These are phyloP conservation scores for Paramisgurnus dabryanus DNA, from an alignment of 2,113 vertebrate genomes.

Conservation along the genomic window DNA sequence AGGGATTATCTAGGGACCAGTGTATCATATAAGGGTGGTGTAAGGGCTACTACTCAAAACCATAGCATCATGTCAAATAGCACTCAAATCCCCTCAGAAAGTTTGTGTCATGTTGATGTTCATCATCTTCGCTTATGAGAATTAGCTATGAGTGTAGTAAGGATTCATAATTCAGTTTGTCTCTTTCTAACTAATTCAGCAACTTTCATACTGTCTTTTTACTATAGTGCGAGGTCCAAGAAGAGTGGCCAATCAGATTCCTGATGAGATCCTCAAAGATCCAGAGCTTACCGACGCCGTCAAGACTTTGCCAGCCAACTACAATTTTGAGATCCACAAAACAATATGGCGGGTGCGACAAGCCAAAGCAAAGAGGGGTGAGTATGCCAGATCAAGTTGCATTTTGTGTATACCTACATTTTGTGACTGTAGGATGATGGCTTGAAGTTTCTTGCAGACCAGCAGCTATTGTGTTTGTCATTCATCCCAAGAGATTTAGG, in stretches of 20 bases:
- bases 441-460: conserved; percentile 1
- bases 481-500: background rate
- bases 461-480: background rate
- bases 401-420: background rate
- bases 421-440: background rate
- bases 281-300: conserved; percentile 79
- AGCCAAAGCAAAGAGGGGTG: conserved; percentile 85
- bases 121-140: too few species aligned
- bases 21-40: too few species aligned
- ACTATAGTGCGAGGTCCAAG: conserved; percentile 67
- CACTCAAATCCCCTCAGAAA: too few species aligned
- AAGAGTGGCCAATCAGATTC: conserved; percentile 86
- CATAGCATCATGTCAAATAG: too few species aligned
- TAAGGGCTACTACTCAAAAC: too few species aligned
- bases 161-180: background rate
- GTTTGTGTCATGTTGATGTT: too few species aligned
- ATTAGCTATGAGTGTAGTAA: background rate
- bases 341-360: conserved; percentile 93
- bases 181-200: background rate
- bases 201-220: conserved; percentile 38
- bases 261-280: conserved; percentile 85
- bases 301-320: conserved; percentile 83
- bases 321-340: conserved; percentile 98
- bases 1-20: too few species aligned
- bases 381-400: conserved; percentile 17